Percentiles rank a stretch among this genome's conserved stretches.
These are phyloP conservation scores for Drosophila mulleri DNA, from an alignment of 2,888 invertebrate species.

Conservation along the genomic window DNA sequence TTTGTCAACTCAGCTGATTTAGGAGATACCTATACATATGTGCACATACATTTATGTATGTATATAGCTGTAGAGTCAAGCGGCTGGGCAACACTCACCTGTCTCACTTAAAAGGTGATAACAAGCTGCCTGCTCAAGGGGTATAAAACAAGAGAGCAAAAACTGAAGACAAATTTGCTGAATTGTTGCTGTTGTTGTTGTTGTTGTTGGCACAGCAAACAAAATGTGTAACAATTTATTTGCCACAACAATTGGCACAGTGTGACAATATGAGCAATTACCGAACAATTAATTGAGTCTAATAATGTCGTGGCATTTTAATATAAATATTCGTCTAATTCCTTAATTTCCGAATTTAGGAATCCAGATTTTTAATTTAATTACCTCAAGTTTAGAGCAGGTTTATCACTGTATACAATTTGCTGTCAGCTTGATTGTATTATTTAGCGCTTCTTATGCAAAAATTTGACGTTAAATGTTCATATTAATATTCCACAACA, in stretches of 20 bases:
- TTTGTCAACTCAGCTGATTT: slow-evolving; percentile 74
- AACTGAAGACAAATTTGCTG: slow-evolving; percentile 26
- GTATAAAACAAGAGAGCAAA: slow-evolving; percentile 19
- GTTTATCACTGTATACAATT: slow-evolving; percentile 14
- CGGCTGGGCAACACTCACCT: slow-evolving; percentile 68
- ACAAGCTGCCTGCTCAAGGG: slow-evolving; percentile 67
- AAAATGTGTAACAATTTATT: slow-evolving; percentile 64
- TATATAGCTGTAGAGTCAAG: background rate
- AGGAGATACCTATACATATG: slow-evolving; percentile 27
- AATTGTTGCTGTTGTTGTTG: no score
- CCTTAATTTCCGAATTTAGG: background rate
- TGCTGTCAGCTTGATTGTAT: slow-evolving; percentile 12
- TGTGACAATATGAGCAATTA: slow-evolving; percentile 42
- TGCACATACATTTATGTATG: slow-evolving; percentile 9
- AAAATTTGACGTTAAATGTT: slow-evolving; percentile 53
- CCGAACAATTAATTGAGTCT: slow-evolving; percentile 17
- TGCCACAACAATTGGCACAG: slow-evolving; percentile 51
- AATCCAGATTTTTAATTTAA: background rate
- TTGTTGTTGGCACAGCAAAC: slow-evolving; percentile 39
- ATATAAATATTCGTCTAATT: slow-evolving; percentile 12
- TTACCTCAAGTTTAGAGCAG: background rate
- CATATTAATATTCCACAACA: slow-evolving; percentile 50
- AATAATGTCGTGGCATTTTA: slow-evolving; percentile 45
- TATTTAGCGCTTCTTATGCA: slow-evolving; percentile 32
- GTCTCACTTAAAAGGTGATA: slow-evolving; percentile 80